Percentiles rank a stretch among this genome's conserved stretches.
phyloP scores from a whole-genome alignment of 2,888 invertebrate genomes.

The Encarsia formosa region DNA sequence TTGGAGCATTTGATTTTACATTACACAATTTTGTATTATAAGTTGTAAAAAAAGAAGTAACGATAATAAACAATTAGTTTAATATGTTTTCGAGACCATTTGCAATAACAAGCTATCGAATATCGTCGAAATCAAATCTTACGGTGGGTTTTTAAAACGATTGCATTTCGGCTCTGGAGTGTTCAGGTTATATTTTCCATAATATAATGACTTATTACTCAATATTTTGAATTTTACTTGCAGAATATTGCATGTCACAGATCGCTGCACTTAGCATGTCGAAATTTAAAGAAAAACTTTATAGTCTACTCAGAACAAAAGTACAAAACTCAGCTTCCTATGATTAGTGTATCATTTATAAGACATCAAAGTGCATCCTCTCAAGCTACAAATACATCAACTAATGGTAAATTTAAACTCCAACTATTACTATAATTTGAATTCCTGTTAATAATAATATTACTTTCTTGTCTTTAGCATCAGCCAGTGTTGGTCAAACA shows the following conservation, averaged over 20 bases:
- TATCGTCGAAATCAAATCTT: slow-evolving; percentile 29
- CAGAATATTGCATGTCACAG: slow-evolving; percentile 29
- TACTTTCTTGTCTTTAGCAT: not conserved
- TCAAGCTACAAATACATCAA: slow-evolving; percentile 7
- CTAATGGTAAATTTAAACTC: slow-evolving; percentile 15
- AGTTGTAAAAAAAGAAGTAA: not conserved
- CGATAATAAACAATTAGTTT: slow-evolving; percentile 4
- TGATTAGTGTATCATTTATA: slow-evolving; percentile 28
- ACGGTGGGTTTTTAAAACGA: slow-evolving; percentile 32
- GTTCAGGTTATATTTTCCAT: slow-evolving; percentile 33
- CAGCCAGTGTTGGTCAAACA: too few species aligned
- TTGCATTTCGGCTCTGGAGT: not conserved
- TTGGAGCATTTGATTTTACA: too few species aligned
- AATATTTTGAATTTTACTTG: slow-evolving; percentile 1
- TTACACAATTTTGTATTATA: slow-evolving; percentile 9
- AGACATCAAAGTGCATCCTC: slow-evolving; percentile 32
- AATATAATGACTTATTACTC: not conserved
- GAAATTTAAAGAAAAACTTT: slow-evolving; percentile 6
- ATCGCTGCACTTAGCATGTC: slow-evolving; percentile 22
- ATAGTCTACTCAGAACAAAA: slow-evolving; percentile 5
- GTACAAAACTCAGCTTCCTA: slow-evolving; percentile 6
- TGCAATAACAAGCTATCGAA: slow-evolving; percentile 25
- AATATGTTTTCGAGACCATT: slow-evolving; percentile 38
- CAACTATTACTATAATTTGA: not conserved
- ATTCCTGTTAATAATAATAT: not conserved